These are phyloP conservation scores for Temnothorax rugatulus DNA, from an alignment of 2,888 invertebrate genomes.

Conservation along the genomic window DNA sequence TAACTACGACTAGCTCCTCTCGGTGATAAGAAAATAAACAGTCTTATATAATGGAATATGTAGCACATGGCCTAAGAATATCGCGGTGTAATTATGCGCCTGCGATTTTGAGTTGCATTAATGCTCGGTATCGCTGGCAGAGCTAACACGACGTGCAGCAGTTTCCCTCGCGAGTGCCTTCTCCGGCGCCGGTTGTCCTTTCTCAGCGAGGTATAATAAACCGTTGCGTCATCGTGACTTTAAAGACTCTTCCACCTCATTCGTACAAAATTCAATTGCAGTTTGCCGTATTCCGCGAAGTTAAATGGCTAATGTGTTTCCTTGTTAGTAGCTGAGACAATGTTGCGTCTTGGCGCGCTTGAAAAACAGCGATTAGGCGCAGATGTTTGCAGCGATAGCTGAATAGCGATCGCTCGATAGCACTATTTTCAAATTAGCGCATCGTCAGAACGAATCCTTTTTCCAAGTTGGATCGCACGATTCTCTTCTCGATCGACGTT, in stretches of 20 bases:
- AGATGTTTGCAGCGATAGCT: neutral
- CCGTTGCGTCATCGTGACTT: slow-evolving; percentile 38
- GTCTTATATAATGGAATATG: neutral
- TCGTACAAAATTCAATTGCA: slow-evolving; percentile 16
- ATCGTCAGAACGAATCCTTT: slow-evolving; percentile 47
- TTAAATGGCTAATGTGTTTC: slow-evolving; percentile 26
- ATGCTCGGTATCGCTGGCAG: slow-evolving; percentile 44
- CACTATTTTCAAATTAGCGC: too few relatives aligned
- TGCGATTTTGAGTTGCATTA: slow-evolving; percentile 8
- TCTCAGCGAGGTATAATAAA: slow-evolving; percentile 46
- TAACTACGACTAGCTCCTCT: neutral
- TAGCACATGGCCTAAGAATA: neutral
- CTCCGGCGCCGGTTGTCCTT: slow-evolving; percentile 49
- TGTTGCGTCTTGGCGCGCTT: neutral
- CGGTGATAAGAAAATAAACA: neutral
- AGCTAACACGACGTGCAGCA: neutral
- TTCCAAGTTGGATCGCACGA: slow-evolving; percentile 4
- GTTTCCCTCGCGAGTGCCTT: slow-evolving; percentile 14
- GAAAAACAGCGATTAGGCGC: neutral
- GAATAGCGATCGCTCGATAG: neutral
- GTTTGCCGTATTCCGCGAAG: slow-evolving; percentile 31
- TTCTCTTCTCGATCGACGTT: slow-evolving; percentile 17
- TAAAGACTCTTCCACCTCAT: slow-evolving; percentile 13
- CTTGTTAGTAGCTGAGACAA: neutral
- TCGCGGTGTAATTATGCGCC: neutral